Evolutionary conservation across 2,797 vertebrate species (phyloP), one percentile per base, ranked within the genome.

Genomic region (Lophotriccus pileatus): DNA sequence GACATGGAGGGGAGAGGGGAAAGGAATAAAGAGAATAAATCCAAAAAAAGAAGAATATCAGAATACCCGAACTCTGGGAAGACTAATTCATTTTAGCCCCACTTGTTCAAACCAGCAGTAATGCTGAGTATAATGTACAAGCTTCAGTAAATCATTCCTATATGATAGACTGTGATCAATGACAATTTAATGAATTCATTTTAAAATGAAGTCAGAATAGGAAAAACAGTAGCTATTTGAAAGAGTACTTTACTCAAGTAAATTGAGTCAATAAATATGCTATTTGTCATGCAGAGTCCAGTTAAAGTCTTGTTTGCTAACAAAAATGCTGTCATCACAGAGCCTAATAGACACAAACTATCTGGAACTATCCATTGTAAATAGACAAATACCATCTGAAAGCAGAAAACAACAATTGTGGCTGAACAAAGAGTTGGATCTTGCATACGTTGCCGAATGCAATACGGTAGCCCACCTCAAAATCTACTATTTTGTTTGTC

Each of bases 261-360:
- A 93, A 96, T 95, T 87, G 95, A 96, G 95, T 97, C 97, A 96
- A 96, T 97, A 97, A 97, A 96, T 96, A 94, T 87, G 96, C 67
- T 87, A 73, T 97, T 97, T 97, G 94, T 96, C 96, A 95, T 93
- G 89, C 92, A 90, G 92, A 92, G 94, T 93, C 94, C 95, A 82
- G 96, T 93, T 96, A 88, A 96, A 91, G 92, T 93, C 89, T 81
- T 95, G 96, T 96, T 97, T 96, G 84, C 90, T 96, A 80, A 87
- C 87, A 95, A 92, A 95, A 96, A 69, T 74, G 81, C 90, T 96
- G 96, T 96, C 92, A 95, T 96, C 88, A 78, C 76, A 73, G 84
- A 95, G 74, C 84, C 86, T 93, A 91, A 96, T 93, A 92, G 89
- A 90, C 4, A 12, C 56, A 95, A 95, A 87, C 94, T 94, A 84